These are phyloP conservation scores for Eulemur macaco DNA, from an alignment of 2,113 vertebrate species.

Conservation along the genomic window DNA sequence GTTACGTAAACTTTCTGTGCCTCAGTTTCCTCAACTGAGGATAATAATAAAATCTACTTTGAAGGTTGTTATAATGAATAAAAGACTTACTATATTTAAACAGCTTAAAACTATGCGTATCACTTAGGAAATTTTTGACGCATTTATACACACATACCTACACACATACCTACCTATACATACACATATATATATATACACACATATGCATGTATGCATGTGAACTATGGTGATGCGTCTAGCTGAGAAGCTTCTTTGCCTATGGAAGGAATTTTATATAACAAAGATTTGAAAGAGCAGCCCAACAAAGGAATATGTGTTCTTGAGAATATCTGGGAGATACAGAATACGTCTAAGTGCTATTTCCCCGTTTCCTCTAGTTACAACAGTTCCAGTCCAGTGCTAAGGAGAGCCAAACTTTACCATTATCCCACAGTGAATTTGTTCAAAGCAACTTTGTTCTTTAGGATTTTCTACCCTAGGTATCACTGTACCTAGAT, in stretches of 20 bases:
- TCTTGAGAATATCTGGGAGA: not conserved
- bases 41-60: not conserved
- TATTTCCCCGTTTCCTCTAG: not conserved
- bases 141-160: not conserved
- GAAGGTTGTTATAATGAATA: not conserved
- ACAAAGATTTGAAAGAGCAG: not conserved
- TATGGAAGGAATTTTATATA: not conserved
- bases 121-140: not conserved
- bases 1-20: not conserved
- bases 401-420: not conserved
- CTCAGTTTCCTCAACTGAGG: not conserved
- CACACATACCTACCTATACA: too few species aligned
- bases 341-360: not conserved
- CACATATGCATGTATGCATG: not conserved
- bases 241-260: not conserved
- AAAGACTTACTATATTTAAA: not conserved
- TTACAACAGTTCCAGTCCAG: not conserved
- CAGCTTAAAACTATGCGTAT: not conserved
- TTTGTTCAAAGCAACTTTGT: slow-evolving; percentile 7
- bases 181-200: not conserved
- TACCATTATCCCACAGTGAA: not conserved
- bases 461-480: not conserved
- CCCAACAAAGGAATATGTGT: not conserved
- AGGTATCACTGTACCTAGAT: not conserved
- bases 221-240: not conserved